These are phyloP conservation scores for Hormaphis cornu DNA, from an alignment of 1,140 invertebrate genomes.

Conservation along the genomic window DNA sequence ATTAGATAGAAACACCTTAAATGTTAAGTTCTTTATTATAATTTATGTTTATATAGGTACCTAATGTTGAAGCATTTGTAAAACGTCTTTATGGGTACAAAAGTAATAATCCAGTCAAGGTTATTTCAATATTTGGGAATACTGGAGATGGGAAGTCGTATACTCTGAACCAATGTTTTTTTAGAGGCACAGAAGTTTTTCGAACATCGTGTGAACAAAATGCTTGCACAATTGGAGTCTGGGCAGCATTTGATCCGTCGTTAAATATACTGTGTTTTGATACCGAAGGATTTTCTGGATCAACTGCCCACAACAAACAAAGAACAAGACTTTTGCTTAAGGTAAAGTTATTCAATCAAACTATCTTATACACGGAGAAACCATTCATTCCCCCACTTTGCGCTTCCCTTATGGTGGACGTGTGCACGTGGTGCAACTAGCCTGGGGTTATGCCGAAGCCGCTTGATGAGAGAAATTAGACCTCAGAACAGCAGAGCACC, in stretches of 20 bases:
- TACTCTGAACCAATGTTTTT: constrained; percentile 72
- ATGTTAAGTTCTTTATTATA: not conserved
- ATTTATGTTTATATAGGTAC: constrained; percentile 41
- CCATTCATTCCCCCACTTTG: no score
- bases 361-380: no score
- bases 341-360: constrained; percentile 44
- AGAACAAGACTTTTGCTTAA: constrained; percentile 65
- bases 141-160: constrained; percentile 79
- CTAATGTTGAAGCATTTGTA: constrained; percentile 47
- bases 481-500: no score
- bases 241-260: constrained; percentile 61
- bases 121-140: constrained; percentile 79
- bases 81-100: constrained; percentile 45
- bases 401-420: no score
- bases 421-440: no score
- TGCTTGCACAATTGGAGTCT: constrained; percentile 71
- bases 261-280: constrained; percentile 64
- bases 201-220: constrained; percentile 59
- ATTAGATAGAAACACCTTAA: no score
- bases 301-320: constrained; percentile 59
- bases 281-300: constrained; percentile 65
- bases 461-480: no score
- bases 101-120: constrained; percentile 55
- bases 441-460: no score
- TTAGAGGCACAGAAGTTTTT: constrained; percentile 64